Evolutionary conservation across 2,888 invertebrate genomes (phyloP), one percentile per base, ranked within the genome.

Genomic region (Selenia dentaria): DNA sequence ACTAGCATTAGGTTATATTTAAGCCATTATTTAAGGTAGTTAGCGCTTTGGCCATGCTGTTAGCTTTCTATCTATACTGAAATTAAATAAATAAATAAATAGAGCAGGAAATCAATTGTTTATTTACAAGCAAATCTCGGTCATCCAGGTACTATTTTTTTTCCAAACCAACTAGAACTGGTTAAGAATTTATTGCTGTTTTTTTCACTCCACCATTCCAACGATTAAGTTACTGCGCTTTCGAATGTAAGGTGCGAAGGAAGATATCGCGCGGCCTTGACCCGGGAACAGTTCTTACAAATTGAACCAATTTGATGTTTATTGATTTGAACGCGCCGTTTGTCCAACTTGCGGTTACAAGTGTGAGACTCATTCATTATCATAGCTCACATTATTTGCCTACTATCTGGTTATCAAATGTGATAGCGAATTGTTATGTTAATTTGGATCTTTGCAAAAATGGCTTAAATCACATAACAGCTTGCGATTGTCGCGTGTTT

Each of bases 281-380:
- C 34, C 25, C 22, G 27, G 40, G 31, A 40, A 46, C 35, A 18
- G 11, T 29, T 38, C 16, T 31, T 14, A 35, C n/a, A 35, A 35
- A 40, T 14, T 27, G 33, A 28, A 35, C 39, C 29, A 35, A 31
- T 26, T 40, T 13, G 14, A 18, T 12, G 22, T 36, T 36, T 46
- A 27, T 46, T 36, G 46, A 46, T 46, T 35, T 3, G 14, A 27
- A 27, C 35, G 22, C 6, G 33, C n/a, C 12, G 32, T 37, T 35
- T 32, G 32, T 37, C 13, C 3, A 27, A 9, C 10, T 8, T 12
- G 24, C 24, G 13, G 33, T 18, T 28, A 3, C 1, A 9, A 14
- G 6, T 22, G 16, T 16, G 32, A 13, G 32, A 26, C 5, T 26
- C 10, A 27, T 44, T n/a, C n/a, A n/a, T n/a, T 37, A 37, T 27